Percentiles rank a stretch among this genome's conserved stretches.
Evolutionary conservation across 2,888 invertebrate species (phyloP).

Genomic region (Torymus tubicola): DNA sequence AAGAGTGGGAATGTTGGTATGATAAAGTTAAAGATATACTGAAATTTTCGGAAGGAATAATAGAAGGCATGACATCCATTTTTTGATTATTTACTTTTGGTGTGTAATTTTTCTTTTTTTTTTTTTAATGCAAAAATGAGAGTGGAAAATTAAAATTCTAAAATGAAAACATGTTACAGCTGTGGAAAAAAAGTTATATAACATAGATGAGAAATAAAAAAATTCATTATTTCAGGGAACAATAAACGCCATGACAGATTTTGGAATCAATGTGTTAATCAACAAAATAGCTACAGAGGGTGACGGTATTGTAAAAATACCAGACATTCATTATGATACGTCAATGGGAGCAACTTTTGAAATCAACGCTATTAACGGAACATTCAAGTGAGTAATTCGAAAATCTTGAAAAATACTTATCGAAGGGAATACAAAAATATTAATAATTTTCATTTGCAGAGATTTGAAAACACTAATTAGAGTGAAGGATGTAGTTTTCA

Average conservation of each 20-base stretch:
- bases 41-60: too few relatives aligned
- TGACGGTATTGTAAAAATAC: slow-evolving; percentile 49
- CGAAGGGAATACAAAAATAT: background rate
- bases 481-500: slow-evolving; percentile 58
- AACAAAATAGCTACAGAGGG: background rate
- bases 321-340: slow-evolving; percentile 55
- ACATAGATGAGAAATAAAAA: background rate
- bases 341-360: slow-evolving; percentile 51
- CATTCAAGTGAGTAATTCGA: slow-evolving; percentile 49
- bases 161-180: too few relatives aligned
- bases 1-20: too few relatives aligned
- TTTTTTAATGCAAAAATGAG: too few relatives aligned
- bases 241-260: slow-evolving; percentile 37
- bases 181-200: too few relatives aligned
- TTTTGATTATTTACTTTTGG: too few relatives aligned
- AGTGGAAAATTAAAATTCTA: too few relatives aligned
- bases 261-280: background rate
- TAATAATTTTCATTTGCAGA: slow-evolving; percentile 50
- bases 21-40: too few relatives aligned
- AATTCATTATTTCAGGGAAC: slow-evolving; percentile 10
- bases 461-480: slow-evolving; percentile 61
- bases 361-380: slow-evolving; percentile 57
- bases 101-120: too few relatives aligned
- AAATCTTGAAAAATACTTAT: background rate
- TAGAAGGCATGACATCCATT: too few relatives aligned